phyloP scores from a whole-genome alignment of 2,797 vertebrate genomes.

The Sebastes itinus region DNA sequence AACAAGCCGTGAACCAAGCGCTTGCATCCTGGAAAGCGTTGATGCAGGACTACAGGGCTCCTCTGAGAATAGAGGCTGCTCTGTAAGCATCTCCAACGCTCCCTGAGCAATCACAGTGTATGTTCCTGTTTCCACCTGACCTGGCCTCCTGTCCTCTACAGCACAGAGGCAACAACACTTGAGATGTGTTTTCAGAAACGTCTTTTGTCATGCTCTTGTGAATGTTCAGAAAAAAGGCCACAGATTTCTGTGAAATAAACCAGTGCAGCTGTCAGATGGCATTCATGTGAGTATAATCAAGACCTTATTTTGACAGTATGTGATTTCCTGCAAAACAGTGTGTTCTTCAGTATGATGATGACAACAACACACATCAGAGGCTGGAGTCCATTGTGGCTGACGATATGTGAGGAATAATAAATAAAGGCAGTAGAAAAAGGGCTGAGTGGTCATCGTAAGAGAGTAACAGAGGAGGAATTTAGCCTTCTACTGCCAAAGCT shows the following conservation, averaged over 20 bases:
- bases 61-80: slow-evolving; percentile 65
- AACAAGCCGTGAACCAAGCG: slow-evolving; percentile 51
- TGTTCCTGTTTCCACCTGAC: slow-evolving; percentile 40
- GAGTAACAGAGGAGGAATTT: slow-evolving; percentile 76
- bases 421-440: slow-evolving; percentile 52
- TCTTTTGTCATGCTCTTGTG: background rate
- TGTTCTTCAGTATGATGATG: background rate
- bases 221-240: slow-evolving; percentile 6
- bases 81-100: slow-evolving; percentile 61
- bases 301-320: slow-evolving; percentile 26
- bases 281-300: slow-evolving; percentile 29
- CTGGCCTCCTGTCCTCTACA: slow-evolving; percentile 23
- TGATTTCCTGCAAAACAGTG: slow-evolving; percentile 40
- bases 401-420: slow-evolving; percentile 10
- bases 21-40: slow-evolving; percentile 68
- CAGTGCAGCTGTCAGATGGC: slow-evolving; percentile 26
- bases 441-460: slow-evolving; percentile 57
- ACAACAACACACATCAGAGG: slow-evolving; percentile 33
- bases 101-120: slow-evolving; percentile 32
- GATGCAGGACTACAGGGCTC: slow-evolving; percentile 68
- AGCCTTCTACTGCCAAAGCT: slow-evolving; percentile 70
- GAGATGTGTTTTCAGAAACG: background rate
- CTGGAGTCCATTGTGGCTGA: slow-evolving; percentile 9
- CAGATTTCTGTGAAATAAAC: slow-evolving; percentile 25
- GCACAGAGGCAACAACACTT: slow-evolving; percentile 12